A percentile compares a stretch with the other conserved stretches of the same genome.
Evolutionary conservation across 1,140 invertebrate species (phyloP).

Genomic region (Ephestia elutella): DNA sequence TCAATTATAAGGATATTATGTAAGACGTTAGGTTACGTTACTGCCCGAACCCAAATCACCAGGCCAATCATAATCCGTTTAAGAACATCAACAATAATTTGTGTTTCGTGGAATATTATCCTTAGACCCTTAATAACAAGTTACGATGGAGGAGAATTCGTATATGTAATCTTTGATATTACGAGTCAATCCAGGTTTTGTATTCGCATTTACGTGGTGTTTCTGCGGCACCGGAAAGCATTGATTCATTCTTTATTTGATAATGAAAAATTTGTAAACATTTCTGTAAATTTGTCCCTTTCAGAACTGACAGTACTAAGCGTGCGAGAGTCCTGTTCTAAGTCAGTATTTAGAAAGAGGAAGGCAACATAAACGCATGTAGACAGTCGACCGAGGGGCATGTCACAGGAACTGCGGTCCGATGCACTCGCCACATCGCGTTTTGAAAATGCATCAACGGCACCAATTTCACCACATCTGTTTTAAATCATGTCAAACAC

Average conservation of each 20-base stretch:
- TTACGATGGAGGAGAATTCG: background rate
- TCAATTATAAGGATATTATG: slow-evolving; percentile 25
- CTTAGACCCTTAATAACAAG: background rate
- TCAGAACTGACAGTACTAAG: no score
- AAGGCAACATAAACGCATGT: slow-evolving; percentile 15
- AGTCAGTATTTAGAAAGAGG: background rate
- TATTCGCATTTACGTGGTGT: background rate
- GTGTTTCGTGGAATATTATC: slow-evolving; percentile 10
- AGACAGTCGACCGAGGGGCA: slow-evolving; percentile 37
- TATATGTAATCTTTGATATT: background rate
- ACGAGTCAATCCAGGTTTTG: background rate
- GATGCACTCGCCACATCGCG: slow-evolving; percentile 46
- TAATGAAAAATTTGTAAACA: no score
- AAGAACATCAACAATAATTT: slow-evolving; percentile 11
- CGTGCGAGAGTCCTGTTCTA: no score
- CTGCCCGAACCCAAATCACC: slow-evolving; percentile 8
- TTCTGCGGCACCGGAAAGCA: background rate
- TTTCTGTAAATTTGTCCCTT: no score
- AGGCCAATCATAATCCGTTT: slow-evolving; percentile 16
- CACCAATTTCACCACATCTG: slow-evolving; percentile 55
- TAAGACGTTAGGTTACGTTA: slow-evolving; percentile 8
- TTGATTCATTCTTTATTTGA: no score
- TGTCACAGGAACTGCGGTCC: slow-evolving; percentile 62
- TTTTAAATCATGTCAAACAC: slow-evolving; percentile 33
- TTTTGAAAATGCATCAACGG: slow-evolving; percentile 49